These are phyloP conservation scores for Pipistrellus kuhlii DNA, from an alignment of 2,797 vertebrate genomes.

Conservation along the genomic window DNA sequence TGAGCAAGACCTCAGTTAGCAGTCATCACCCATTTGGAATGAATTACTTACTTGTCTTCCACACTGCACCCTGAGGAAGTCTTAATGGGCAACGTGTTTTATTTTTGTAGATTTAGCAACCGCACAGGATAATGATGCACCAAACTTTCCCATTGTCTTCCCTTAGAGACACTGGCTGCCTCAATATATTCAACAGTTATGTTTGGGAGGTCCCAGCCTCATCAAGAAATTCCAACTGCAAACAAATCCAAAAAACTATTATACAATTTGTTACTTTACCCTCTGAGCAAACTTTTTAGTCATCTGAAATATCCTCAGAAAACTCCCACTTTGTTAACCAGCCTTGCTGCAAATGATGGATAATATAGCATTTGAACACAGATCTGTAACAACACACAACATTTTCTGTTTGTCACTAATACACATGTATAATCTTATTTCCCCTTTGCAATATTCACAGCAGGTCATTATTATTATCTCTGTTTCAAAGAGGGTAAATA, in stretches of 20 bases:
- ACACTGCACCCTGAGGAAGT: constrained; percentile 71
- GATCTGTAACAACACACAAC: neutral
- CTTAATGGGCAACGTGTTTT: constrained; percentile 67
- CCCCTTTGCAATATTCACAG: neutral
- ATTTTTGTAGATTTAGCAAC: constrained; percentile 76
- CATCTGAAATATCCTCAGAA: neutral
- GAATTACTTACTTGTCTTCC: constrained; percentile 65
- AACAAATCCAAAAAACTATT: constrained; percentile 42
- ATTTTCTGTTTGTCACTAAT: neutral
- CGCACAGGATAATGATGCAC: constrained; percentile 68
- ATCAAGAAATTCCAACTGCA: constrained; percentile 64
- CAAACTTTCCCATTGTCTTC: constrained; percentile 59
- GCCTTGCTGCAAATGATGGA: constrained; percentile 17
- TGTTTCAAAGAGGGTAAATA: constrained; percentile 26
- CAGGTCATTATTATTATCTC: neutral
- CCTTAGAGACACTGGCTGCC: constrained; percentile 52
- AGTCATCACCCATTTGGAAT: constrained; percentile 42
- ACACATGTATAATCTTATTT: neutral
- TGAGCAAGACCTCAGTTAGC: constrained; percentile 50
- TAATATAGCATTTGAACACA: constrained; percentile 30
- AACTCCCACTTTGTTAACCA: constrained; percentile 37
- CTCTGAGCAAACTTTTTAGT: constrained; percentile 66
- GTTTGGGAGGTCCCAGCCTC: constrained; percentile 63
- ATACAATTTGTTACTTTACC: constrained; percentile 57
- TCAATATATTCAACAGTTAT: constrained; percentile 67